Conservation (phyloP, 1,140 invertebrate genomes). For the Pseudomyrmex concolor region DNA sequence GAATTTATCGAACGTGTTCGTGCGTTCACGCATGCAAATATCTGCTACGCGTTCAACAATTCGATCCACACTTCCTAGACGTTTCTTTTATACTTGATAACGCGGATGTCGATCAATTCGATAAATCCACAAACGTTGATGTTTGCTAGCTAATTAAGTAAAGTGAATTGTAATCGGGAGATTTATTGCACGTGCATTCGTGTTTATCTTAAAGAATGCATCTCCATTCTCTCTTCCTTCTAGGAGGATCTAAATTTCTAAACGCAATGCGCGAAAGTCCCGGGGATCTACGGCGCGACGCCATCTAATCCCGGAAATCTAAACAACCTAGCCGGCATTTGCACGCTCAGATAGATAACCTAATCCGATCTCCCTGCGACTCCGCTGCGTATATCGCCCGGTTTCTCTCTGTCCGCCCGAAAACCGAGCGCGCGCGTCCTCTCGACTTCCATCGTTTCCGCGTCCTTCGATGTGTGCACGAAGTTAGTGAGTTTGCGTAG, state of each 20-base stretch:
- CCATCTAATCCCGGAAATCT: constrained; percentile 49
- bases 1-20: constrained; percentile 69
- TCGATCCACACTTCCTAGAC: constrained; percentile 24
- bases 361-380: constrained; percentile 45
- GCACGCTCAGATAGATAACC: constrained; percentile 59
- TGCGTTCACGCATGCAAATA: constrained; percentile 59
- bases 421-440: constrained; percentile 41
- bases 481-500: constrained; percentile 74
- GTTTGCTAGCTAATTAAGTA: not conserved
- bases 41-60: constrained; percentile 32
- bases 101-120: not conserved
- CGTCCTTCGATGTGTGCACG: constrained; percentile 62
- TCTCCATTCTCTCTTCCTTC: not conserved
- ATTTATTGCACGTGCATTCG: too few relatives aligned
- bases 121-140: too few relatives aligned
- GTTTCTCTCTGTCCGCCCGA: constrained; percentile 43
- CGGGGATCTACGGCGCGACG: not conserved
- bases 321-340: constrained; percentile 45
- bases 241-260: not conserved
- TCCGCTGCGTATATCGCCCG: constrained; percentile 36
- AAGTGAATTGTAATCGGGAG: not conserved
- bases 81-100: constrained; percentile 21
- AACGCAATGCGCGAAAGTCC: not conserved
- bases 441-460: constrained; percentile 51
- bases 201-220: not conserved